Evolutionary conservation across 2,797 vertebrate species (phyloP).

Genomic region (Propithecus deckenii): DNA sequence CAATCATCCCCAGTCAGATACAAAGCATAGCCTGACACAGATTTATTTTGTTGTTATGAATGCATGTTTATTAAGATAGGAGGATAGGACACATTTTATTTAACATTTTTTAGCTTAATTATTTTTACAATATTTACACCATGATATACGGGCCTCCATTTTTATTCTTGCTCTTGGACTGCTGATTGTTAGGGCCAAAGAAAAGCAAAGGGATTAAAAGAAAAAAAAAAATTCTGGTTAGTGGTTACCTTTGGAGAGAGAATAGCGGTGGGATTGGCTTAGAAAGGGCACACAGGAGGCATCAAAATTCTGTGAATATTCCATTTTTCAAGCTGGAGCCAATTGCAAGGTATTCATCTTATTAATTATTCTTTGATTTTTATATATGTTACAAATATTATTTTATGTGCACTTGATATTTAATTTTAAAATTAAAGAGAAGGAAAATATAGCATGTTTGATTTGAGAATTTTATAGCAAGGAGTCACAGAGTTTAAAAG

Average conservation of each 20-base stretch:
- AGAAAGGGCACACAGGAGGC: background rate
- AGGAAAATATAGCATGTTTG: background rate
- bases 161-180: background rate
- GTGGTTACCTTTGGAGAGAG: background rate
- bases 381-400: background rate
- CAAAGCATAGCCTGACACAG: too few species aligned
- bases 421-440: background rate
- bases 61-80: too few species aligned
- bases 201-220: background rate
- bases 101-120: background rate
- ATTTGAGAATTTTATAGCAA: background rate
- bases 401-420: background rate
- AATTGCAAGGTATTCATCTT: background rate
- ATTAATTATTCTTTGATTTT: background rate
- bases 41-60: too few species aligned
- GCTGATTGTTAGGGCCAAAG: background rate
- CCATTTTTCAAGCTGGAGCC: background rate
- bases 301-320: background rate
- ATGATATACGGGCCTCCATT: background rate
- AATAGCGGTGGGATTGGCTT: background rate
- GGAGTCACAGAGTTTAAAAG: slow-evolving; percentile 17
- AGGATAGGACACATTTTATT: too few species aligned
- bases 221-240: background rate
- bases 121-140: background rate
- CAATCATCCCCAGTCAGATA: too few species aligned